Conservation (phyloP, 2,113 vertebrate species). For the Spermophilus dauricus region DNA sequence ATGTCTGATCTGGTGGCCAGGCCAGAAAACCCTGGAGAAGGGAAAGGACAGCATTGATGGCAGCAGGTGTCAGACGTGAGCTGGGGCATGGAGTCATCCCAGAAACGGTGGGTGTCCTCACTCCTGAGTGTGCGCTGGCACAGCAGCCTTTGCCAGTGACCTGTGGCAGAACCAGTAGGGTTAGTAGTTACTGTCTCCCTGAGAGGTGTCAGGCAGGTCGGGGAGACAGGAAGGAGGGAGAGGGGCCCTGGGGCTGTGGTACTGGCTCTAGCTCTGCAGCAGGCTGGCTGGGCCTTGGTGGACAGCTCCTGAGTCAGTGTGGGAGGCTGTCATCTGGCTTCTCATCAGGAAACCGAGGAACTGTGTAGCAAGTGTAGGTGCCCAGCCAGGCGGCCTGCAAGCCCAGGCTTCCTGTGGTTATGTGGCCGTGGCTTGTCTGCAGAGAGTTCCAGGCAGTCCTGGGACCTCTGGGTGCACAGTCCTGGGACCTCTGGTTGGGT, state of each 20-base stretch:
- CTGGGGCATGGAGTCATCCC: not conserved
- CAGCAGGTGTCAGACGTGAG: not conserved
- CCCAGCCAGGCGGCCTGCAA: too few species aligned
- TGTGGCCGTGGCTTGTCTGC: too few species aligned
- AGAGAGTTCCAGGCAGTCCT: too few species aligned
- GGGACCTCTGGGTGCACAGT: not conserved
- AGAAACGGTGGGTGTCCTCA: too few species aligned
- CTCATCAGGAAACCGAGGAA: not conserved
- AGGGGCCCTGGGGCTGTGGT: not conserved
- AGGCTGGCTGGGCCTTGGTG: accelerated
- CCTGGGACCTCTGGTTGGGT: not conserved
- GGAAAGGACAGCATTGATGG: not conserved
- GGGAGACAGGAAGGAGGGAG: not conserved
- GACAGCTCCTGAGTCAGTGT: too few species aligned
- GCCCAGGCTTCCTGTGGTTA: not conserved
- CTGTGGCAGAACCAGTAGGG: not conserved
- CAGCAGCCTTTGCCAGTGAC: not conserved
- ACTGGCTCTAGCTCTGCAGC: accelerated
- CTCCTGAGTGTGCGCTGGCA: not conserved
- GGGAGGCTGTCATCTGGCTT: not conserved
- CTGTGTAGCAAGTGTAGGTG: not conserved
- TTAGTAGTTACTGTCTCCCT: accelerated
- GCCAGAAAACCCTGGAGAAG: not conserved
- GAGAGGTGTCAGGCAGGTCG: not conserved
- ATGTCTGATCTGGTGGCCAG: not conserved